Evolutionary conservation across 2,797 vertebrate genomes (phyloP).

Genomic region (Micromesistius poutassou): DNA sequence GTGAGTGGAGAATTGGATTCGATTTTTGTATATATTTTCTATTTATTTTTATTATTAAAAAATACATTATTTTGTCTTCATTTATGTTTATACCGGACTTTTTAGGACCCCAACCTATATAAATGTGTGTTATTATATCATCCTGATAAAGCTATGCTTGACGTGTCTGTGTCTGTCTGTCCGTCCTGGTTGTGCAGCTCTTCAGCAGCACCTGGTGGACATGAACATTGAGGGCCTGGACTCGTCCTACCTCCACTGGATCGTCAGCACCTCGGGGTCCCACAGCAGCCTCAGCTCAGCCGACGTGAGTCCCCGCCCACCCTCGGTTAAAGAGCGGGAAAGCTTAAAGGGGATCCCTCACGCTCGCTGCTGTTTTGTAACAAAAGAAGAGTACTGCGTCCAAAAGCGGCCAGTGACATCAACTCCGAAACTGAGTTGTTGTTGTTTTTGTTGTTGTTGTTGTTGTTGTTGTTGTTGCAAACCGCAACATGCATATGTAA

Average conservation of each 20-base stretch:
- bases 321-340: not conserved
- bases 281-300: constrained; percentile 85
- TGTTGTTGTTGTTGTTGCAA: not conserved
- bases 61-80: not conserved
- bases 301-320: constrained; percentile 77
- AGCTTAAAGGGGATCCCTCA: too few relatives aligned
- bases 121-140: too few relatives aligned
- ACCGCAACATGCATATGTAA: not conserved
- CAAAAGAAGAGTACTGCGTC: too few relatives aligned
- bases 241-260: constrained; percentile 96
- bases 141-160: not conserved
- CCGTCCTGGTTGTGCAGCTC: constrained; percentile 68
- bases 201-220: constrained; percentile 96
- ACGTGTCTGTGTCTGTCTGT: not conserved
- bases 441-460: not conserved
- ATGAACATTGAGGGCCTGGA: constrained; percentile 96
- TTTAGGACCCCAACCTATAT: too few relatives aligned
- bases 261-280: constrained; percentile 94
- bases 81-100: not conserved
- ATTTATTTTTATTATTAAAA: not conserved
- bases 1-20: constrained; percentile 70
- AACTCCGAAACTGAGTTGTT: too few relatives aligned
- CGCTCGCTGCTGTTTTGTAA: too few relatives aligned
- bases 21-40: not conserved
- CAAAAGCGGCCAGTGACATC: too few relatives aligned